Evolutionary conservation across 2,888 invertebrate genomes (phyloP).

Genomic region (Celastrina argiolus): DNA sequence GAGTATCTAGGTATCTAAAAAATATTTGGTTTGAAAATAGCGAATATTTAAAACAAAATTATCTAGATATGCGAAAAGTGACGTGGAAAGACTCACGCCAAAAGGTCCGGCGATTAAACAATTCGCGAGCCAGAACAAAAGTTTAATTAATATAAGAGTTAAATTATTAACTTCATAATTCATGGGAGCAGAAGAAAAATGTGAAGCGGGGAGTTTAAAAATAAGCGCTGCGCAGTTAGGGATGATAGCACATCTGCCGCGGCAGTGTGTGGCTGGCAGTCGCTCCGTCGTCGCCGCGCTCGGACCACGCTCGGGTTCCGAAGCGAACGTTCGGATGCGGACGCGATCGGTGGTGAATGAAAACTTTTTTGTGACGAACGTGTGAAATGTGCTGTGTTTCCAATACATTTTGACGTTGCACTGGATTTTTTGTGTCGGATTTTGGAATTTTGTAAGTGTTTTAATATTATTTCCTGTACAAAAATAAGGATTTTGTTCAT

Average conservation of each 20-base stretch:
- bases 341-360: conserved; percentile 16
- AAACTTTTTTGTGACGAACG: conserved; percentile 17
- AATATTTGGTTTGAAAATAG: not conserved
- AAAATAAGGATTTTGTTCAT: no score
- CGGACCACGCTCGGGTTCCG: not conserved
- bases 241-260: conserved; percentile 13
- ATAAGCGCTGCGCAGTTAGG: conserved; percentile 21
- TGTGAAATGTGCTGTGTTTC: conserved; percentile 12
- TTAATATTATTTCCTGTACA: not conserved
- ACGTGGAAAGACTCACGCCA: not conserved
- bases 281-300: not conserved
- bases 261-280: conserved; percentile 7
- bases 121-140: not conserved
- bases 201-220: conserved; percentile 8
- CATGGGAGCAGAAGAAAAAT: conserved; percentile 9
- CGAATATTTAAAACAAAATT: not conserved
- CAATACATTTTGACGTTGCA: not conserved
- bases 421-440: conserved; percentile 1
- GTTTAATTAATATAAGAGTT: conserved; percentile 11
- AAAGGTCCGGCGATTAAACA: not conserved
- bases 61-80: not conserved
- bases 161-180: conserved; percentile 15
- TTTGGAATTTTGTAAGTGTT: conserved; percentile 2
- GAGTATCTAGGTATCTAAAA: no score
- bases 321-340: not conserved